phyloP scores from a whole-genome alignment of 2,797 vertebrate genomes.

The Novumbra hubbsi region DNA sequence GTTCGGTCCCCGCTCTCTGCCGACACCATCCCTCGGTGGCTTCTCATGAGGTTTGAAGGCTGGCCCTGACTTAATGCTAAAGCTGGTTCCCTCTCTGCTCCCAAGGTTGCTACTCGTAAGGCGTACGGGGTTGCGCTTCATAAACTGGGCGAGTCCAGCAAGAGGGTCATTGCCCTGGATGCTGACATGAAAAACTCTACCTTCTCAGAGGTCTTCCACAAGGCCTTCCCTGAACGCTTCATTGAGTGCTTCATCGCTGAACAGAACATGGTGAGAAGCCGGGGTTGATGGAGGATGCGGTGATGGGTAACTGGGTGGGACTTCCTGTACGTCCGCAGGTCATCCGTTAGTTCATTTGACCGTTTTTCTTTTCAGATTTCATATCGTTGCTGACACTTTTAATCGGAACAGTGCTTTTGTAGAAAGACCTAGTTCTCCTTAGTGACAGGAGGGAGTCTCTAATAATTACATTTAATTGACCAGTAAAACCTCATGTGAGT shows the following conservation, averaged over 20 bases:
- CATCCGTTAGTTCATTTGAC: too few species aligned
- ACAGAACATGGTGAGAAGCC: constrained; percentile 73
- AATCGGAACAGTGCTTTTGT: too few species aligned
- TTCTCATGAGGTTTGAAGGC: background rate
- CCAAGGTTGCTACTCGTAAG: constrained; percentile 79
- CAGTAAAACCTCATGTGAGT: too few species aligned
- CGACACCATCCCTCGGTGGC: background rate
- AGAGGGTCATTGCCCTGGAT: constrained; percentile 81
- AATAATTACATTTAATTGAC: too few species aligned
- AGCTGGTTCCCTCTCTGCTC: too few species aligned
- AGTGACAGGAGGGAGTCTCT: too few species aligned
- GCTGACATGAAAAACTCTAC: constrained; percentile 88
- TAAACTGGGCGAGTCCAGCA: constrained; percentile 68
- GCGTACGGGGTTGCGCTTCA: constrained; percentile 77
- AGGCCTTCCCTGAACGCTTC: constrained; percentile 82
- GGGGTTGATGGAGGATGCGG: background rate
- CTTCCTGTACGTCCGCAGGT: too few species aligned
- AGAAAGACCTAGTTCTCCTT: too few species aligned
- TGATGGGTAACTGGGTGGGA: constrained; percentile 31
- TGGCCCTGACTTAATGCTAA: background rate
- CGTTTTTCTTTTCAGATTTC: too few species aligned
- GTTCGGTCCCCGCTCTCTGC: too few species aligned
- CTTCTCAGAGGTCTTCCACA: constrained; percentile 83
- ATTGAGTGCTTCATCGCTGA: constrained; percentile 90
- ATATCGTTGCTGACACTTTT: too few species aligned